These are phyloP conservation scores for Taeniopygia guttata DNA, from an alignment of 2,797 vertebrate species.

Conservation along the genomic window DNA sequence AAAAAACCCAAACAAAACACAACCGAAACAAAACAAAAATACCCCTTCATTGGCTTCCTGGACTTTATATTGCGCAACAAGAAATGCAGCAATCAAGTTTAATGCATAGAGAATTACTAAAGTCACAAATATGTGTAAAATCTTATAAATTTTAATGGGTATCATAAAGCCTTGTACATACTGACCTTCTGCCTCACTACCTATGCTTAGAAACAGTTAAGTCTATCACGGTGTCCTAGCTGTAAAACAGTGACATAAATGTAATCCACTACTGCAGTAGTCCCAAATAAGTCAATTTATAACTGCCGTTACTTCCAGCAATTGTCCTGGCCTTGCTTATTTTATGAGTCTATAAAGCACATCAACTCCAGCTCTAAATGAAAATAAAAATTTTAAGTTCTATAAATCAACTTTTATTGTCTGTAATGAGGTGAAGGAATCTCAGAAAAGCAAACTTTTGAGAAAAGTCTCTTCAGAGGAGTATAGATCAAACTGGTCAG, in stretches of 20 bases:
- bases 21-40: not conserved
- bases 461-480: not conserved
- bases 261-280: not conserved
- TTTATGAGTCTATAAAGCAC: slow-evolving; percentile 1
- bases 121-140: not conserved
- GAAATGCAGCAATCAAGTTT: not conserved
- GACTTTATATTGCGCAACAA: not conserved
- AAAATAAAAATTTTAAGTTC: not conserved
- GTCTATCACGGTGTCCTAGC: not conserved
- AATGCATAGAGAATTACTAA: not conserved
- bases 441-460: not conserved
- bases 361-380: not conserved
- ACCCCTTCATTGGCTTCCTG: not conserved
- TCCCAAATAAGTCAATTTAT: not conserved
- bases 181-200: not conserved
- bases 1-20: too few relatives aligned
- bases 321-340: not conserved
- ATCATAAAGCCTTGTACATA: not conserved
- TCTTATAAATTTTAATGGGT: not conserved
- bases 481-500: not conserved
- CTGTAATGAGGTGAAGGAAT: not conserved
- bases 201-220: slow-evolving; percentile 9
- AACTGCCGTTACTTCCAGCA: not conserved
- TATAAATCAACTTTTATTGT: not conserved
- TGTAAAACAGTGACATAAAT: slow-evolving; percentile 14